Evolutionary conservation across 2,888 invertebrate genomes (phyloP).

Genomic region (Leptopilina myrica): DNA sequence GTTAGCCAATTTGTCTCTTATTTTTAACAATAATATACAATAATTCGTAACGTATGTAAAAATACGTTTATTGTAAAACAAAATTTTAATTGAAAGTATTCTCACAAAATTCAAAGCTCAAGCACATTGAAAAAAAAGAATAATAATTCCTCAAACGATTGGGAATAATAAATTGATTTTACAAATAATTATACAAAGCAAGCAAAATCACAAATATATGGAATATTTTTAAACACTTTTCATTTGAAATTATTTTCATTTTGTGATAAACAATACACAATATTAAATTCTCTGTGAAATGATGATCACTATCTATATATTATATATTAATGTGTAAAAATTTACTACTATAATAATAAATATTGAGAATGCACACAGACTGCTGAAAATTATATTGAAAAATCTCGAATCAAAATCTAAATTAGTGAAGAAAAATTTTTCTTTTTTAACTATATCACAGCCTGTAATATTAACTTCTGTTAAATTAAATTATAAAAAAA

Average conservation of each 20-base stretch:
- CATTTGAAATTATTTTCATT: no score
- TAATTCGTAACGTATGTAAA: conserved; percentile 14
- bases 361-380: not conserved
- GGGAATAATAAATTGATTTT: not conserved
- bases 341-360: not conserved
- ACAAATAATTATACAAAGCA: not conserved
- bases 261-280: no score
- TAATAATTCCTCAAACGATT: not conserved
- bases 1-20: conserved; percentile 18
- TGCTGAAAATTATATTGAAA: not conserved
- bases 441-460: conserved; percentile 6
- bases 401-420: not conserved
- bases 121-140: conserved; percentile 9
- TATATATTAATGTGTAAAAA: no score
- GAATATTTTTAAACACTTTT: not conserved
- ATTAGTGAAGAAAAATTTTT: not conserved
- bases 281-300: no score
- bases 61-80: conserved; percentile 18
- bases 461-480: not conserved
- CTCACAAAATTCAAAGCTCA: conserved; percentile 11
- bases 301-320: no score
- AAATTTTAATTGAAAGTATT: conserved; percentile 4
- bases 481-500: not conserved
- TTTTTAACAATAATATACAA: conserved; percentile 17
- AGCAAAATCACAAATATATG: not conserved